A percentile compares a stretch with the other conserved stretches of the same genome.
Evolutionary conservation across 1,140 invertebrate species (phyloP).

Genomic region (Apis cerana): DNA sequence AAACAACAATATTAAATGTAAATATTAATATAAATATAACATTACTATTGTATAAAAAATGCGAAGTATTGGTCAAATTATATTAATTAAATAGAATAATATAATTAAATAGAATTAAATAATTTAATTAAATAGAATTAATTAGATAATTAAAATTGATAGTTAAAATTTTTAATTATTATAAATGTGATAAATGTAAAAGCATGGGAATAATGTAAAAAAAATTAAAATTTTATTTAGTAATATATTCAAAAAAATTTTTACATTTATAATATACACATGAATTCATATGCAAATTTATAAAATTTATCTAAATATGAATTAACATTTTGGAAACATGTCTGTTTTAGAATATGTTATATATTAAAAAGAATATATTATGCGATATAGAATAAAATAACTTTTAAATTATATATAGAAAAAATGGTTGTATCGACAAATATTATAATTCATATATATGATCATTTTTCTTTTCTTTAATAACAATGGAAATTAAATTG

Average conservation of each 20-base stretch:
- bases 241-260: not conserved
- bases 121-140: too few species aligned
- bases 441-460: not conserved
- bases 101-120: too few species aligned
- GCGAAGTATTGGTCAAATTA: too few species aligned
- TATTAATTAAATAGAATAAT: too few species aligned
- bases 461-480: not conserved
- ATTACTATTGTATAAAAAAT: too few species aligned
- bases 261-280: not conserved
- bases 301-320: not conserved
- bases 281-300: not conserved
- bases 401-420: conserved; percentile 12
- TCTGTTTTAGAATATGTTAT: not conserved
- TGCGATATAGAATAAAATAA: not conserved
- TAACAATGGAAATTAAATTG: not conserved
- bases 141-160: not conserved
- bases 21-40: too few species aligned
- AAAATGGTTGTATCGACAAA: not conserved
- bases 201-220: not conserved
- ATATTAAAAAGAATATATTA: not conserved
- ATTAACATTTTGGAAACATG: not conserved
- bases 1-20: too few species aligned
- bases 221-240: not conserved
- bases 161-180: not conserved
- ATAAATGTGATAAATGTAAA: too few species aligned